These are phyloP conservation scores for Phoxinus dragarum DNA, from an alignment of 2,797 vertebrate genomes.

Conservation along the genomic window DNA sequence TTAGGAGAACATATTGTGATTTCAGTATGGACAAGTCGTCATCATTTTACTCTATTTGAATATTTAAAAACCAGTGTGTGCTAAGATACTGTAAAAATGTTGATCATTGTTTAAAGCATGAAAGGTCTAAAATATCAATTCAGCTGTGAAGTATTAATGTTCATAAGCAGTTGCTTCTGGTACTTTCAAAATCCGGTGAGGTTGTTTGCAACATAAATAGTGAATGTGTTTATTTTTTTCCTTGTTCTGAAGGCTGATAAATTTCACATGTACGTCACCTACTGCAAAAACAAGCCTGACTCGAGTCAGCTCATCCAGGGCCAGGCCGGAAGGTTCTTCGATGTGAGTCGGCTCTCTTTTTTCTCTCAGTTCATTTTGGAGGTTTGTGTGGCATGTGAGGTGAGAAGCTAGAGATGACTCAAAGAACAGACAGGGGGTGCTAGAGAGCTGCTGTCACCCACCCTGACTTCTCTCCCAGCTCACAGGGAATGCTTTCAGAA, in stretches of 20 bases:
- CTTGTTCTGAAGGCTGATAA: slow-evolving; percentile 87
- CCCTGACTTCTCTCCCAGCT: no score
- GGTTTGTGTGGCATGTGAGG: not conserved
- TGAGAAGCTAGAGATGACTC: slow-evolving; percentile 5
- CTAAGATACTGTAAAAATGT: not conserved
- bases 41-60: not conserved
- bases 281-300: slow-evolving; percentile 98
- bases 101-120: slow-evolving; percentile 12
- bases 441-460: not conserved
- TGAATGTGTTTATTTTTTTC: not conserved
- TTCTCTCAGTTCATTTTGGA: not conserved
- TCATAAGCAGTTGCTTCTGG: not conserved
- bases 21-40: not conserved
- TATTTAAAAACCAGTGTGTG: not conserved
- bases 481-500: no score
- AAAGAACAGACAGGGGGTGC: slow-evolving; percentile 38
- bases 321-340: slow-evolving; percentile 93
- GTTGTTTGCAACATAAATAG: not conserved
- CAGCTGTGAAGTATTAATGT: not conserved
- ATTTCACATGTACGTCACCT: slow-evolving; percentile 99
- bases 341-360: slow-evolving; percentile 79
- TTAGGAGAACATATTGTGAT: slow-evolving; percentile 14
- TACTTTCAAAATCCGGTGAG: not conserved
- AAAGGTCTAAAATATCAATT: slow-evolving; percentile 11
- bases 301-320: slow-evolving; percentile 96